These are phyloP conservation scores for Rhynchotus rufescens DNA, from an alignment of 2,797 vertebrate genomes.

Conservation along the genomic window DNA sequence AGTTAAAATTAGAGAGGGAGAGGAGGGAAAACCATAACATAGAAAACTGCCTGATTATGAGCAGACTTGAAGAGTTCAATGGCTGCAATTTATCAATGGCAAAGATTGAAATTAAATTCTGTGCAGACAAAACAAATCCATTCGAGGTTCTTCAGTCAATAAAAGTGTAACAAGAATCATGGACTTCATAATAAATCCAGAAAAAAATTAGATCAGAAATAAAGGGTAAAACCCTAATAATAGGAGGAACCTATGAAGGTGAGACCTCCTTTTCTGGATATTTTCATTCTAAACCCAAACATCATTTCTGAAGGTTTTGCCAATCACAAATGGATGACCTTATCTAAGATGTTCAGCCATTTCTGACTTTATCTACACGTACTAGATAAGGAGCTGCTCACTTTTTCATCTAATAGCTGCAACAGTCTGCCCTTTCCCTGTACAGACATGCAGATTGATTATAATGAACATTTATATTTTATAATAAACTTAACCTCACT, in stretches of 20 bases:
- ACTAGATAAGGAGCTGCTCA: neutral
- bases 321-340: neutral
- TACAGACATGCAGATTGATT: neutral
- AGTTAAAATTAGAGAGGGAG: neutral
- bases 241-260: neutral
- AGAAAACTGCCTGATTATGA: neutral
- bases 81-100: neutral
- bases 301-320: neutral
- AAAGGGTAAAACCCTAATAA: neutral
- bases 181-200: neutral
- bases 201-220: neutral
- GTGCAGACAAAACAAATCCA: rapidly evolving
- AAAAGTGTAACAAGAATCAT: neutral
- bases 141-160: neutral
- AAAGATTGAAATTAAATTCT: neutral
- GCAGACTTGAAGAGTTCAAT: neutral
- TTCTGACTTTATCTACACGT: neutral
- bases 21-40: neutral
- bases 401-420: neutral
- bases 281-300: neutral
- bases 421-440: neutral
- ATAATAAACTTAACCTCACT: neutral
- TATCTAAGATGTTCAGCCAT: neutral
- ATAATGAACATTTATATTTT: neutral
- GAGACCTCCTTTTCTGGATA: neutral